Conservation (phyloP, 2,888 invertebrate species). For the Eristalinus aeneus region DNA sequence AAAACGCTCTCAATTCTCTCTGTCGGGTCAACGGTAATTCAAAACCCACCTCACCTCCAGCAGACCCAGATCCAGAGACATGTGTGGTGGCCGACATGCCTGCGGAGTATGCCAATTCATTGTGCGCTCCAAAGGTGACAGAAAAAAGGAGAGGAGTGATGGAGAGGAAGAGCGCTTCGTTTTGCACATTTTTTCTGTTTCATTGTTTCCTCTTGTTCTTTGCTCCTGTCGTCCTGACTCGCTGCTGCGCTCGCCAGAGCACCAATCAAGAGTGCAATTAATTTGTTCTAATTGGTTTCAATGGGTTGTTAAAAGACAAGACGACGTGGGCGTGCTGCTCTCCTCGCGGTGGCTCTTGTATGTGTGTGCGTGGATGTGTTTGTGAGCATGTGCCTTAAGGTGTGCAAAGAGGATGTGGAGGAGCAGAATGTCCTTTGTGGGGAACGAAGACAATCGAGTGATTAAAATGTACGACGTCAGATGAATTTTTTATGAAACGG, state of each 20-base stretch:
- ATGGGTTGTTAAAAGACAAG: background rate
- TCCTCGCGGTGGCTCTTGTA: background rate
- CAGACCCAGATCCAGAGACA: background rate
- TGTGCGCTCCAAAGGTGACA: background rate
- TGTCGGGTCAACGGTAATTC: background rate
- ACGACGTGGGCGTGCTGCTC: background rate
- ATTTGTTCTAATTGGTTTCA: constrained; percentile 58
- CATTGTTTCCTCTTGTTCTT: background rate
- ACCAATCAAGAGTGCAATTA: constrained; percentile 56
- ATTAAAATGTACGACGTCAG: background rate
- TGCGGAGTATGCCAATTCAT: background rate
- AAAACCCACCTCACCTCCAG: background rate
- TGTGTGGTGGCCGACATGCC: background rate
- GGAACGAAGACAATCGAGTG: background rate
- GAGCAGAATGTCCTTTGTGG: background rate
- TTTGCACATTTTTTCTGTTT: background rate
- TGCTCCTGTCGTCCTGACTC: background rate
- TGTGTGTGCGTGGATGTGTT: background rate
- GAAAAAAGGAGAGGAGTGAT: background rate
- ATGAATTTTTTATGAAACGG: background rate
- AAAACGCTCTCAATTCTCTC: background rate
- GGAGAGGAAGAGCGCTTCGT: background rate
- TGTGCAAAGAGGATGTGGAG: background rate
- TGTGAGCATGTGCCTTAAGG: background rate
- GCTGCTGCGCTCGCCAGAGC: background rate